Evolutionary conservation across 2,113 vertebrate species (phyloP).

Genomic region (Rhadina sibilatrix): DNA sequence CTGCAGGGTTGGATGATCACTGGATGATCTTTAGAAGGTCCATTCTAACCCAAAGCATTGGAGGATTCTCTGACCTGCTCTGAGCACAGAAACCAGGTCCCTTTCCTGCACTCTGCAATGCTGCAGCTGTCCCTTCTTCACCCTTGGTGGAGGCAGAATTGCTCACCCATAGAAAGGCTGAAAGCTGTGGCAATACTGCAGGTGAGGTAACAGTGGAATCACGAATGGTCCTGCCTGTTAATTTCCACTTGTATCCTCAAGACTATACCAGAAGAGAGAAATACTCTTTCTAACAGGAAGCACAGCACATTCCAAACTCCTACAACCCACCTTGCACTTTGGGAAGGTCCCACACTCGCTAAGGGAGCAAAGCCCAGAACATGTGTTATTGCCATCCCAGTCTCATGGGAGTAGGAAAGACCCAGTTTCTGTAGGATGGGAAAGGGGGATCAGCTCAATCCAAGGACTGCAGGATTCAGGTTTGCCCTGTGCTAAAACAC

Average conservation of each 20-base stretch:
- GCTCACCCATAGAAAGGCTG: not conserved
- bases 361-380: not conserved
- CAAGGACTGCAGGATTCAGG: not conserved
- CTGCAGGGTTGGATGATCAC: not conserved
- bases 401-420: not conserved
- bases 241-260: not conserved
- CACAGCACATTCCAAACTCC: not conserved
- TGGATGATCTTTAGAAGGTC: not conserved
- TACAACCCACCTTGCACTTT: not conserved
- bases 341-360: not conserved
- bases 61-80: not conserved
- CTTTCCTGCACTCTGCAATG: not conserved
- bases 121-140: not conserved
- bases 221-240: not conserved
- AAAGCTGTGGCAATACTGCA: not conserved
- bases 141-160: accelerated
- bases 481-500: not conserved
- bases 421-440: not conserved
- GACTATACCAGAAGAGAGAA: not conserved
- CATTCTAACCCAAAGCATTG: not conserved
- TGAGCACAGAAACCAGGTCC: not conserved
- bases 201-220: not conserved
- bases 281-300: not conserved
- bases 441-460: not conserved
- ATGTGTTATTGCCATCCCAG: not conserved